Evolutionary conservation across 2,888 invertebrate species (phyloP), one percentile per base, ranked within the genome.

Genomic region (Heliothis peltigera): DNA sequence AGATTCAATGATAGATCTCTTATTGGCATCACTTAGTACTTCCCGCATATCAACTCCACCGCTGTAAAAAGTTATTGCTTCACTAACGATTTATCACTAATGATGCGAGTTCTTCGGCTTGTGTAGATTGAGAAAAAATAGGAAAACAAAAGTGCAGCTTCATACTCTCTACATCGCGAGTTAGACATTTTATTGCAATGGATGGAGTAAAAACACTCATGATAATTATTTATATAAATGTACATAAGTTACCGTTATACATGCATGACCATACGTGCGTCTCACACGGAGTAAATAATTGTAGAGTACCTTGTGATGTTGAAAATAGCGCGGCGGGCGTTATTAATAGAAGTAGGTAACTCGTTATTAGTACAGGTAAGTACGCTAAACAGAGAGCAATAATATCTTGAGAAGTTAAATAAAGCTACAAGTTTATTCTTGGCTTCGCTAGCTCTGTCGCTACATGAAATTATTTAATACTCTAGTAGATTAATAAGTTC

Each of bases 61-160:
- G 79, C 73, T 79, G 76, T 85, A 85, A 83, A 84, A 80, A 69
- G 76, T 81, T 79, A 83, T 80, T 82, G 54, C 84, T 77, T 81
- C 75, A 77, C 82, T 84, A 81, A 83, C 80, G 79, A 81, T 80
- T 79, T 80, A 82, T 78, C 76, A 77, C 78, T 81, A 81, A 80
- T 79, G 73, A 71, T 74, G 73, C 57, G 51, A 71, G 56, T 54
- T 60, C 68, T 79, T 66, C 57, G 64, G 63, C 53, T 63, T 51
- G 61, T 53, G 43, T 56, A 28, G 43, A 54, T 64, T 32, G 18
- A 51, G 32, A 44, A 58, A 65, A 65, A 58, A 57, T 54, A 64
- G 72, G 64, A 47, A 68, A 64, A 10, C 12, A 28, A 39, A n/a
- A n/a, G n/a, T 42, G n/a, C 17, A 43, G 19, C 42, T 46, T 28